Conservation (phyloP, 2,888 invertebrate species). For the Sclerodermus sp. region DNA sequence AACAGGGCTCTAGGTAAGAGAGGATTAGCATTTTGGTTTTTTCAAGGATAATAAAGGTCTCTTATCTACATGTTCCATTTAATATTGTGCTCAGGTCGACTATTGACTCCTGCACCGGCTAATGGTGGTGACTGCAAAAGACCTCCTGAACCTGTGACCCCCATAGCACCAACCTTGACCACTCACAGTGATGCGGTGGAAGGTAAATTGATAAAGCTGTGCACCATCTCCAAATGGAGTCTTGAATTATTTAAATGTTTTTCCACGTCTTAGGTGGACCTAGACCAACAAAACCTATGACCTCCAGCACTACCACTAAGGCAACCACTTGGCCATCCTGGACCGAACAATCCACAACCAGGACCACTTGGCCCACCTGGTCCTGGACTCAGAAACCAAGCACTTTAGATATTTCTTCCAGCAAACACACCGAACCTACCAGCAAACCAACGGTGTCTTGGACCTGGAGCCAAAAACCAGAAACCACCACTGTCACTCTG, state of each 20-base stretch:
- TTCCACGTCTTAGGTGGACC: constrained; percentile 17
- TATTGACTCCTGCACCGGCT: constrained; percentile 54
- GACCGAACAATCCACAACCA: constrained; percentile 39
- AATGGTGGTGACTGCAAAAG: constrained; percentile 66
- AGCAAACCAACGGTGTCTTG: constrained; percentile 36
- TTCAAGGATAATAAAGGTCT: not conserved
- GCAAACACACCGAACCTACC: constrained; percentile 40
- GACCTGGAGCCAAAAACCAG: too few relatives aligned
- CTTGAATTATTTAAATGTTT: too few relatives aligned
- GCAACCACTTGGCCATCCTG: constrained; percentile 49
- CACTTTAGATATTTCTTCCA: not conserved
- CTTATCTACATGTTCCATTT: too few relatives aligned
- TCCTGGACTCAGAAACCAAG: constrained; percentile 20
- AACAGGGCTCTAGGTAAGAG: constrained; percentile 73
- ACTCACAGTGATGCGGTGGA: constrained; percentile 67
- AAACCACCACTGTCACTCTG: too few relatives aligned
- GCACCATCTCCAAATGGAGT: constrained; percentile 33
- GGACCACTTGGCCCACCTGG: constrained; percentile 44
- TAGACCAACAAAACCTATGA: constrained; percentile 32
- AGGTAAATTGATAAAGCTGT: constrained; percentile 28
- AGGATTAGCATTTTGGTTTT: constrained; percentile 20
- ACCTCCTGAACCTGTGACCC: constrained; percentile 74
- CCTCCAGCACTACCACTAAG: constrained; percentile 36
- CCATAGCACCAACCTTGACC: constrained; percentile 74
- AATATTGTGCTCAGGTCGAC: constrained; percentile 1